Percentiles rank a stretch among this genome's conserved stretches.
Conservation (phyloP, 2,888 invertebrate genomes). For the Amphiduros pacificus region DNA sequence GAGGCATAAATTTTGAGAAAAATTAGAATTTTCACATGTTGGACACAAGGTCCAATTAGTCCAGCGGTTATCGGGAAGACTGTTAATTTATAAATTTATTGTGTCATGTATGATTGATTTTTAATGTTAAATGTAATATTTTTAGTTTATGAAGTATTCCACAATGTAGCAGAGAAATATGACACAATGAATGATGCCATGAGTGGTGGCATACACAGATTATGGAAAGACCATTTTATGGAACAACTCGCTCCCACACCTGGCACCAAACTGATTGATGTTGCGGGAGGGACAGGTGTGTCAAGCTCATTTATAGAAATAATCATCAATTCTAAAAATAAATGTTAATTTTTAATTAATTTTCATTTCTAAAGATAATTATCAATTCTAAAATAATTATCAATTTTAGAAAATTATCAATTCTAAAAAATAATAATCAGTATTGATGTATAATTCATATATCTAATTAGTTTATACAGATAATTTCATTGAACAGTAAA, state of each 20-base stretch:
- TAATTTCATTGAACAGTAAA: too few species aligned
- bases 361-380: neutral
- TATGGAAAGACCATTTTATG: slow-evolving; percentile 97
- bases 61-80: neutral
- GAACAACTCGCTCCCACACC: slow-evolving; percentile 73
- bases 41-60: too few species aligned
- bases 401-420: too few species aligned
- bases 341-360: neutral
- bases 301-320: too few species aligned
- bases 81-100: neutral
- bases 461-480: too few species aligned
- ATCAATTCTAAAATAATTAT: neutral
- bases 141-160: slow-evolving; percentile 89
- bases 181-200: slow-evolving; percentile 98
- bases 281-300: slow-evolving; percentile 96
- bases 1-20: too few species aligned
- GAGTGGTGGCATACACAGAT: slow-evolving; percentile 90
- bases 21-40: too few species aligned
- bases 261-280: slow-evolving; percentile 74
- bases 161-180: slow-evolving; percentile 89
- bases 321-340: neutral
- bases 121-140: slow-evolving; percentile 20
- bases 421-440: too few species aligned
- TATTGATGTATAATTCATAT: too few species aligned
- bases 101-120: neutral